Conservation (phyloP, 2,113 vertebrate genomes). For the Oenanthe oenanthe region DNA sequence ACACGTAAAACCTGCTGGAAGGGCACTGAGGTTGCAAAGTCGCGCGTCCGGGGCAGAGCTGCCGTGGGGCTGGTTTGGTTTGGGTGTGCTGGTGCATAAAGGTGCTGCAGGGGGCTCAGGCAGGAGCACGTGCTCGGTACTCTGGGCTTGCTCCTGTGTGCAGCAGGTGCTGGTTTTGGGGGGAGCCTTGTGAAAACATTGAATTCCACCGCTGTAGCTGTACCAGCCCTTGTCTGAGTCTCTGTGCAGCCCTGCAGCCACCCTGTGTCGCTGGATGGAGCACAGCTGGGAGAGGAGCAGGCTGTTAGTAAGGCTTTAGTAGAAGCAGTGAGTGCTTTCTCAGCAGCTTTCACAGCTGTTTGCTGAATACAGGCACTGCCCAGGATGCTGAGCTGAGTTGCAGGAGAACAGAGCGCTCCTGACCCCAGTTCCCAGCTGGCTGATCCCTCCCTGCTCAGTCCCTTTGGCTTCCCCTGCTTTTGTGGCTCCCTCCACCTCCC, state of each 20-base stretch:
- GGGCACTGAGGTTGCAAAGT: constrained; percentile 57
- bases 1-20: constrained; percentile 16
- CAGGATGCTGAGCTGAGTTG: background rate
- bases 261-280: background rate
- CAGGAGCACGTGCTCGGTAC: background rate
- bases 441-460: background rate
- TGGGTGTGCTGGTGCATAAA: background rate
- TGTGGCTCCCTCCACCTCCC: background rate
- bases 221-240: background rate
- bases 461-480: background rate
- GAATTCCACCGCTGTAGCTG: background rate
- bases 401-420: background rate
- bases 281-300: background rate
- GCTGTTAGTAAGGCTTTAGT: background rate
- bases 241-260: background rate
- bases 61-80: background rate
- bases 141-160: background rate
- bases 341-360: background rate
- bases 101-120: background rate
- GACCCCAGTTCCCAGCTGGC: background rate
- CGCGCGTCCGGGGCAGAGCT: background rate
- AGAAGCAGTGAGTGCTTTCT: background rate
- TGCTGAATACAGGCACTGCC: background rate
- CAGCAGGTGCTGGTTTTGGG: fast-evolving
- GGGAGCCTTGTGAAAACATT: background rate